A percentile compares a stretch with the other conserved stretches of the same genome.
These are phyloP conservation scores for Axis porcinus DNA, from an alignment of 2,113 vertebrate species.

Conservation along the genomic window DNA sequence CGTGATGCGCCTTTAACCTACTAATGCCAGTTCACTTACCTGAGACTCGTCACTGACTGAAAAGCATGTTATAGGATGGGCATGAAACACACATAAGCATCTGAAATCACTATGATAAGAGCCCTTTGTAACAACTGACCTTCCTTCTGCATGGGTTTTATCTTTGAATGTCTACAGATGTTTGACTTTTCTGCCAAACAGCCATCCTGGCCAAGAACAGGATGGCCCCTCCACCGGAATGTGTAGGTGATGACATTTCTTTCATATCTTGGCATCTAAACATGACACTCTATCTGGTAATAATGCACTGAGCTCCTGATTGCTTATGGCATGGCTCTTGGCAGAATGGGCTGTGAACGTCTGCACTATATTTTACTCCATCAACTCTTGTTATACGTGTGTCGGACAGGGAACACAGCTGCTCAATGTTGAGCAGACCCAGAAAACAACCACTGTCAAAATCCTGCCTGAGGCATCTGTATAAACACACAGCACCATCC, in stretches of 20 bases:
- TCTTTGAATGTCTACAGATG: neutral
- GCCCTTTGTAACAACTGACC: neutral
- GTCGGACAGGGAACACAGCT: slow-evolving; percentile 15
- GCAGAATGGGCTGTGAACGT: neutral
- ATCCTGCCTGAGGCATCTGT: neutral
- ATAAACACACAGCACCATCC: neutral
- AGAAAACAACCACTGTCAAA: slow-evolving; percentile 23
- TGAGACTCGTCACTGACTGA: neutral
- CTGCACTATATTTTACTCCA: neutral
- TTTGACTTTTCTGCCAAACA: neutral
- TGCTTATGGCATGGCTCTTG: slow-evolving; percentile 19
- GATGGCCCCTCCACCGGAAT: neutral
- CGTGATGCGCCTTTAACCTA: neutral
- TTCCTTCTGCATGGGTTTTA: neutral
- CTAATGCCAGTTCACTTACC: neutral
- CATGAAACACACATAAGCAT: neutral
- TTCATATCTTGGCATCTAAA: slow-evolving; percentile 17
- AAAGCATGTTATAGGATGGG: neutral
- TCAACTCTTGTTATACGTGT: slow-evolving; percentile 8
- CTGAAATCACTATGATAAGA: neutral
- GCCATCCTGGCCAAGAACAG: neutral
- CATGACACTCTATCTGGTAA: slow-evolving; percentile 1
- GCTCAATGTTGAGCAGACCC: neutral
- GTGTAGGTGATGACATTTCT: slow-evolving; percentile 31
- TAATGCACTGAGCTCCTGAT: neutral